Base-by-base conservation (phyloP, 2,797 vertebrate genomes). In the Argya squamiceps region DNA sequence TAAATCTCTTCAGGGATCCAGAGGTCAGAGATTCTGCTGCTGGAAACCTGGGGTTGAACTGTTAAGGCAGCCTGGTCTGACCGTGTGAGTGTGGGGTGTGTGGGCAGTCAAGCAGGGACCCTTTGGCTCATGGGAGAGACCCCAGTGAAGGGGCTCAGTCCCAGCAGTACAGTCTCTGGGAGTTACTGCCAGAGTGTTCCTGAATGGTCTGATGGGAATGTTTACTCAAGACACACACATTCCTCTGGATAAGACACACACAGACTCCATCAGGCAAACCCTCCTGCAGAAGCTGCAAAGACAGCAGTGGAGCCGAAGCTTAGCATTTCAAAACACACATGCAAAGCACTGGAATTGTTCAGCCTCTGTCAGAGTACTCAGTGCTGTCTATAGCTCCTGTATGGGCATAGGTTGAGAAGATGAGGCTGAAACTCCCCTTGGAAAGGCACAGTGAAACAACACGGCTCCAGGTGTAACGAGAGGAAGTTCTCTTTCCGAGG, bases 61-160 rank as follows among this genome's bases (percentile, higher is more conserved):
- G 15, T 10, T 50, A 14, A n/a, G 23, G 67, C 37, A 44, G 11
- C 27, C 32, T 37, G 17, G 19, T 36, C 30, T 52, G 26, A 39
- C 12, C 24, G 15, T n/a, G 20, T 36, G 39, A 22, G 15, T 10
- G 21, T 0, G 0, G 11, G 24, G 16, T 30, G 11, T 6, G 17
- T 10, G 26, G 34, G n/a, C 29, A 46, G 21, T 18, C n/a, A 52
- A 22, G 27, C 70, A 49, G 37, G 26, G 27, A 22, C 27, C 32
- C n/a, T 59, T 15, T 16, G n/a, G 60, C 26, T 58, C 43, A 23
- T 2, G 19, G 43, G 29, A 68, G 46, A 6, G 2, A 34, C 11
- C 11, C 12, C 10, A 27, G 22, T 5, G 27, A 29, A 29, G 41
- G 30, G 8, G 3, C 34, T 41, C 30, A 32, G 47, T 16, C 12